Conservation (phyloP, 2,888 invertebrate species). For the Euclidia mi region DNA sequence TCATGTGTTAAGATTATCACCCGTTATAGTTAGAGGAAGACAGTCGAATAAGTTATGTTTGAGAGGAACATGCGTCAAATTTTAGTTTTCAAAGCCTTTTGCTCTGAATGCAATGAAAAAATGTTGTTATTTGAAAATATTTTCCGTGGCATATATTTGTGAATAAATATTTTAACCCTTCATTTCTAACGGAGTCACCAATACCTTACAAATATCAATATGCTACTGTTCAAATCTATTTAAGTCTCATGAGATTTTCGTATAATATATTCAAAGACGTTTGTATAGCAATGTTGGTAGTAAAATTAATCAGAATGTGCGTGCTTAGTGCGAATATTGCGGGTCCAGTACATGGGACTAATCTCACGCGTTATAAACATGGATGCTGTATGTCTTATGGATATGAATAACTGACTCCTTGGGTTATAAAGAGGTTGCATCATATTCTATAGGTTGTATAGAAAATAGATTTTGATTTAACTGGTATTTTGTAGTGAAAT, state of each 20-base stretch:
- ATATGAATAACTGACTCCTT: constrained; percentile 26
- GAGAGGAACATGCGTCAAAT: too few relatives aligned
- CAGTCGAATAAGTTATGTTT: too few relatives aligned
- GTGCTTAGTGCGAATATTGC: constrained; percentile 68
- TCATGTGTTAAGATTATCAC: not conserved
- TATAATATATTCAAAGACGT: constrained; percentile 29
- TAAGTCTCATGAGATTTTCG: constrained; percentile 12
- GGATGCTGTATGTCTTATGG: constrained; percentile 44
- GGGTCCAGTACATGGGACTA: constrained; percentile 73
- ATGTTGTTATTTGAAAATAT: too few relatives aligned
- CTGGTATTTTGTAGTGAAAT: too few relatives aligned
- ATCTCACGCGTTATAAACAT: constrained; percentile 77
- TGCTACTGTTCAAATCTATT: constrained; percentile 4
- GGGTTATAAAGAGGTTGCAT: constrained; percentile 1
- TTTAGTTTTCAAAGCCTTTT: too few relatives aligned
- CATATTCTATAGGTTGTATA: not conserved
- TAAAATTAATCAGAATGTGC: constrained; percentile 63
- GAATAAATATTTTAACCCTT: too few relatives aligned
- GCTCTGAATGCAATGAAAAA: too few relatives aligned
- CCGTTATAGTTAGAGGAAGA: not conserved
- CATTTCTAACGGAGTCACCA: too few relatives aligned
- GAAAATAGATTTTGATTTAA: too few relatives aligned
- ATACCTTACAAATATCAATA: constrained; percentile 9
- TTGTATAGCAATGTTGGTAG: constrained; percentile 42
- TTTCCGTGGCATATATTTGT: too few relatives aligned